These are phyloP conservation scores for Acestrorhynchus altus DNA, from an alignment of 2,797 vertebrate genomes.

Conservation along the genomic window DNA sequence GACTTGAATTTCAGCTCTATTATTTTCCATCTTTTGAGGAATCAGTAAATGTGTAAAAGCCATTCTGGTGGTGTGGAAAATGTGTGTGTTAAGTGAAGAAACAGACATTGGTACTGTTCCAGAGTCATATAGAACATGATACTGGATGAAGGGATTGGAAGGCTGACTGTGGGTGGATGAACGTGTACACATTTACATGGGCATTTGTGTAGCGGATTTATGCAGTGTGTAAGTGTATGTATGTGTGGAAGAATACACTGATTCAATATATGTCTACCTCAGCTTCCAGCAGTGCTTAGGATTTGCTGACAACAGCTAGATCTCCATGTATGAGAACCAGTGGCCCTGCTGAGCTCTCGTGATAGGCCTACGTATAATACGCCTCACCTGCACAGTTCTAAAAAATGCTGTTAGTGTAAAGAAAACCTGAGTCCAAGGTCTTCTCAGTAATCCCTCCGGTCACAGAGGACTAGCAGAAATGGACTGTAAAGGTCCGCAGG, in stretches of 20 bases:
- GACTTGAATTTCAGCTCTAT: constrained; percentile 77
- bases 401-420: constrained; percentile 25
- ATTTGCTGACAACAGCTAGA: constrained; percentile 14
- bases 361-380: constrained; percentile 20
- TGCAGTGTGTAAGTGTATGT: constrained; percentile 22
- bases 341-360: constrained; percentile 6
- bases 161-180: constrained; percentile 1
- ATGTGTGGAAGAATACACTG: constrained; percentile 12
- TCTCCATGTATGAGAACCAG: constrained; percentile 33
- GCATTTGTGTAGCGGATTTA: constrained; percentile 24
- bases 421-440: constrained; percentile 35
- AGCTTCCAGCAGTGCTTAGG: not conserved
- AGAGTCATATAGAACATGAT: constrained; percentile 80
- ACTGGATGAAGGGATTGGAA: constrained; percentile 54
- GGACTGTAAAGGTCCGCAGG: constrained; percentile 39
- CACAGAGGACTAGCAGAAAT: constrained; percentile 43
- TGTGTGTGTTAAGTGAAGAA: constrained; percentile 84
- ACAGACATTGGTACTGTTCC: constrained; percentile 80
- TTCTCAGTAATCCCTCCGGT: constrained; percentile 44
- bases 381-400: constrained; percentile 44
- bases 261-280: not conserved
- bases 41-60: constrained; percentile 80
- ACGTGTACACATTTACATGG: constrained; percentile 25
- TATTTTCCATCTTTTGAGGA: constrained; percentile 65
- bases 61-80: constrained; percentile 83